Base-by-base conservation (phyloP, 2,888 invertebrate genomes). In the Myopa testacea region DNA sequence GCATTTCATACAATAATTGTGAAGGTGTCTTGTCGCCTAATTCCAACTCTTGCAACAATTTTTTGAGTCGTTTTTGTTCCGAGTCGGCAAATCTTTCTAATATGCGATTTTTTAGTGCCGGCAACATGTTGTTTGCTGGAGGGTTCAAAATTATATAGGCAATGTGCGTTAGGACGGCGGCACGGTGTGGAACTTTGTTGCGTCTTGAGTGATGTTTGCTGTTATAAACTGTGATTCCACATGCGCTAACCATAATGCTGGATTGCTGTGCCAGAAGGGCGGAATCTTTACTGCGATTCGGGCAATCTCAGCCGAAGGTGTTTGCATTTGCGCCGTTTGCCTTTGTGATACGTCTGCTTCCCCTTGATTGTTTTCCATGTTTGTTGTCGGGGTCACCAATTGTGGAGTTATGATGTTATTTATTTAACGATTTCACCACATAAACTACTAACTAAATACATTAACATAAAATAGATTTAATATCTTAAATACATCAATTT, bases 1-100 rank as follows among this genome's bases (percentile, higher is more conserved):
- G 78, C 82, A 84, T 83, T 50, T 85, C 82, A 1, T 81, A 77
- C 0, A 83, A 75, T 7, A 85, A 76, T 19, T 83, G 82, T n/a
- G 84, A 83, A 14, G 83, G 83, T 67, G 81, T 81, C 62, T 80
- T 73, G 76, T 82, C 83, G n/a, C 84, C 84, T 7, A 85, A 71
- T 63, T 83, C 81, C 5, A 83, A 62, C 6, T 81, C 76, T 45
- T 78, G 78, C 26, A 63, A 26, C 26, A 63, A 26, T 63, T 63
- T 63, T 62, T 63, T 58, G 26, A 83, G 8, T 2, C 80, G 78
- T 50, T 75, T 81, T 58, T 80, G 80, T 45, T 84, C 82, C 0
- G 82, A 83, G 45, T 83, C 83, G 34, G 81, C 78, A 58, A 81
- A 84, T 76, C 78, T 78, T 5, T 76, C 69, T 6, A 84, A 80